Evolutionary conservation across 2,888 invertebrate species (phyloP).

Genomic region (Himalopsyche tibetana): DNA sequence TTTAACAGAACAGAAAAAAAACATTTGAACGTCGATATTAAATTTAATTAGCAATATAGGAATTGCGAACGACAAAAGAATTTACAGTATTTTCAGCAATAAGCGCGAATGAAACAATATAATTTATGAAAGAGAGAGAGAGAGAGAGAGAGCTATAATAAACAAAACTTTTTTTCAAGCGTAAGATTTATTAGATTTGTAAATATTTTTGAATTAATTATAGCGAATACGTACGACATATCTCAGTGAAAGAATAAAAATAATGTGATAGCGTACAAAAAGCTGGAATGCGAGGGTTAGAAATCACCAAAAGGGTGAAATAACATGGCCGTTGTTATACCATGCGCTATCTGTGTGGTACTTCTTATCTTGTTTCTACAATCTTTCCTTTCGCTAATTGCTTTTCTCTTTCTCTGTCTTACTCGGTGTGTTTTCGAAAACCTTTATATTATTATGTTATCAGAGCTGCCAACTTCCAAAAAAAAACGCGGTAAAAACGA

Average conservation of each 20-base stretch:
- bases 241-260: neutral
- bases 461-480: neutral
- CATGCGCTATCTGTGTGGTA: constrained; percentile 44
- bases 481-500: neutral
- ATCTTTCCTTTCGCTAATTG: constrained; percentile 65
- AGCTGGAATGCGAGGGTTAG: neutral
- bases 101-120: too few relatives aligned
- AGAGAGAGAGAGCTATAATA: too few relatives aligned
- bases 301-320: constrained; percentile 29
- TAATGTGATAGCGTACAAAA: neutral
- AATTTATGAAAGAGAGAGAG: too few relatives aligned
- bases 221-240: neutral
- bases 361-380: constrained; percentile 63
- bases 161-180: too few relatives aligned
- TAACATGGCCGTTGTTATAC: constrained; percentile 9
- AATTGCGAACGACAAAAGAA: too few relatives aligned
- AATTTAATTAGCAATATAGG: too few relatives aligned
- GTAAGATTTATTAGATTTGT: too few relatives aligned
- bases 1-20: too few relatives aligned
- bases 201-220: too few relatives aligned
- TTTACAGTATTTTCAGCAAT: too few relatives aligned
- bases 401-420: constrained; percentile 60
- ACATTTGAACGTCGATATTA: too few relatives aligned
- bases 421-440: neutral
- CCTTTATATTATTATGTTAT: constrained; percentile 34